phyloP scores from a whole-genome alignment of 2,113 vertebrate genomes.

The Hippocampus mohnikei region DNA sequence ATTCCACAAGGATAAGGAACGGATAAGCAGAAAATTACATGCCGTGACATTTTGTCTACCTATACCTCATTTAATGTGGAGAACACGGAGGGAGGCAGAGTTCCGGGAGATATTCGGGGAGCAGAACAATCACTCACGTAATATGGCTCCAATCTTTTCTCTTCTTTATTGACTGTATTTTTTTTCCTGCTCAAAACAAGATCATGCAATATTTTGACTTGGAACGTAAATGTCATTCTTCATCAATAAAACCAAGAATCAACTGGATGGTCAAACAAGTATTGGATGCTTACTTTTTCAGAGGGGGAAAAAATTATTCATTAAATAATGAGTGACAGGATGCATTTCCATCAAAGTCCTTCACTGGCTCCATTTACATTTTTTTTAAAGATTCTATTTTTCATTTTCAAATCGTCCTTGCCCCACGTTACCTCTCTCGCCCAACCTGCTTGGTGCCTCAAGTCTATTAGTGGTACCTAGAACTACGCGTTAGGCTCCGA shows the following conservation, averaged over 20 bases:
- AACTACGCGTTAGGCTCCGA: no score
- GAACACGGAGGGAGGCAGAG: constrained; percentile 8
- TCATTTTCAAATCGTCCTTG: no score
- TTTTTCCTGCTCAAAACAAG: constrained; percentile 21
- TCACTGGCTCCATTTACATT: no score
- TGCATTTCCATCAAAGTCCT: no score
- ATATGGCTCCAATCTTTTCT: constrained; percentile 27
- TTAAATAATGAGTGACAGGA: no score
- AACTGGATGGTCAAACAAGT: no score
- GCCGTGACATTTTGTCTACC: constrained; percentile 43
- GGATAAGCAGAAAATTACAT: constrained; percentile 37
- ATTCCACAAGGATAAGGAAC: background rate
- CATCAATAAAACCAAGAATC: constrained; percentile 17
- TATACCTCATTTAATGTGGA: constrained; percentile 14
- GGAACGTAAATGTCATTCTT: constrained; percentile 29
- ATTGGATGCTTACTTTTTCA: no score
- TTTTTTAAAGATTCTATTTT: no score
- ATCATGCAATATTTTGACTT: constrained; percentile 30
- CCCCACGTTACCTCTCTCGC: no score
- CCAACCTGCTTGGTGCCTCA: no score
- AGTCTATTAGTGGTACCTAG: no score
- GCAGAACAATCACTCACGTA: constrained; percentile 28
- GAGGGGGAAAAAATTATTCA: no score
- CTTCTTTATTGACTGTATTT: background rate
- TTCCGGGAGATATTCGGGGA: constrained; percentile 25